phyloP scores from a whole-genome alignment of 2,797 vertebrate species.

The Periparus ater region DNA sequence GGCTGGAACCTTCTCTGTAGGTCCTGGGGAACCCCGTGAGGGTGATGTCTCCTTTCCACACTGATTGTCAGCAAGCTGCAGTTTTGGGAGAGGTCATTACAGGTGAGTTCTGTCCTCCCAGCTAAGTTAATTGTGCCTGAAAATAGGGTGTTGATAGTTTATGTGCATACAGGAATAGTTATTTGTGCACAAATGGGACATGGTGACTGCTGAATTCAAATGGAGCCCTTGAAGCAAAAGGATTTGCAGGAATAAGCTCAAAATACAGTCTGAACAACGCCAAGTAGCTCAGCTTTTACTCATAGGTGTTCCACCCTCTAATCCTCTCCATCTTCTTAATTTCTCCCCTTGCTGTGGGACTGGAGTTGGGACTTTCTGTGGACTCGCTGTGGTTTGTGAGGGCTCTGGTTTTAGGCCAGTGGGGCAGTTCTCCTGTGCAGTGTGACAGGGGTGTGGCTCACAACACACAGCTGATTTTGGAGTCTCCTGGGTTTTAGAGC shows the following conservation, averaged over 20 bases:
- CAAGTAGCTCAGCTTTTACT: background rate
- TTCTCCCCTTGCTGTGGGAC: background rate
- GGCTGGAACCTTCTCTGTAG: background rate
- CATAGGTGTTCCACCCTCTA: background rate
- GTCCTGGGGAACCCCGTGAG: background rate
- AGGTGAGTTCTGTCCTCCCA: background rate
- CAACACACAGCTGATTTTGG: background rate
- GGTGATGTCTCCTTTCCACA: background rate
- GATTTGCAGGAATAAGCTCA: background rate
- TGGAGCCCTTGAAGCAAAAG: background rate
- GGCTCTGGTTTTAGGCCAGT: background rate
- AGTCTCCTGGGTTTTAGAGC: background rate
- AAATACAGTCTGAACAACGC: background rate
- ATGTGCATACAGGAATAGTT: rapidly evolving
- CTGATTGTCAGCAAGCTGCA: background rate
- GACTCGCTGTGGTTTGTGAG: rapidly evolving
- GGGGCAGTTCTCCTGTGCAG: background rate
- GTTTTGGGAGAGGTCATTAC: background rate
- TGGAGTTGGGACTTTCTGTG: background rate
- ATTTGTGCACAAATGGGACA: background rate
- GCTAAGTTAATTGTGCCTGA: background rate
- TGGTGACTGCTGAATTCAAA: background rate
- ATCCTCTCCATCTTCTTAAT: background rate
- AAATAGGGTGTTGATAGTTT: background rate
- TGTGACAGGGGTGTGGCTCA: background rate